phyloP scores from a whole-genome alignment of 2,113 vertebrate species.

The Corythaixoides concolor region DNA sequence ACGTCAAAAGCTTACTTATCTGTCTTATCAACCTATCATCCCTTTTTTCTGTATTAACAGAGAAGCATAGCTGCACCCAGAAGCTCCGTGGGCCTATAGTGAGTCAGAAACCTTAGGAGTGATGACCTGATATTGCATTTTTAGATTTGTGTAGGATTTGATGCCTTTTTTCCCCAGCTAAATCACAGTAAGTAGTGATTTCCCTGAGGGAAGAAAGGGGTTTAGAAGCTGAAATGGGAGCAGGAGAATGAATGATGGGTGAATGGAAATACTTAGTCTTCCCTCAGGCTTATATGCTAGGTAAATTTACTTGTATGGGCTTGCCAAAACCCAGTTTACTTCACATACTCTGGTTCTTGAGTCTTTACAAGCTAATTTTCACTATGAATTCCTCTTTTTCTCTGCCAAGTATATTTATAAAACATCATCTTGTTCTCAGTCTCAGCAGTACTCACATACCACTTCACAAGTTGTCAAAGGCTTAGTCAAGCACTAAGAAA shows the following conservation, averaged over 20 bases:
- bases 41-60: background rate
- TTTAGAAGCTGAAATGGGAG: background rate
- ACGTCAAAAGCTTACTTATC: background rate
- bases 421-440: constrained; percentile 42
- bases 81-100: background rate
- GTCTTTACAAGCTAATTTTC: constrained; percentile 28
- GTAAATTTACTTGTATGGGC: constrained; percentile 4
- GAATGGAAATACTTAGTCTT: constrained; percentile 4
- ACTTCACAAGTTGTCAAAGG: constrained; percentile 56
- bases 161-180: background rate
- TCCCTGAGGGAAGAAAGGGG: background rate
- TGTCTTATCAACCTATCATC: background rate
- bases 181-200: background rate
- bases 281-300: background rate
- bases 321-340: constrained; percentile 16
- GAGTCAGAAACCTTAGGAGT: background rate
- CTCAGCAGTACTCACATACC: constrained; percentile 5
- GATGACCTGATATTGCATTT: background rate
- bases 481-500: constrained; percentile 46
- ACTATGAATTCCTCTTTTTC: background rate
- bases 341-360: background rate
- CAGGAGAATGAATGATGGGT: background rate
- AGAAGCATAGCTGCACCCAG: background rate
- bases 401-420: constrained; percentile 47
- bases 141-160: background rate